Base-by-base conservation (phyloP, 2,797 vertebrate genomes). In the Euthynnus affinis region DNA sequence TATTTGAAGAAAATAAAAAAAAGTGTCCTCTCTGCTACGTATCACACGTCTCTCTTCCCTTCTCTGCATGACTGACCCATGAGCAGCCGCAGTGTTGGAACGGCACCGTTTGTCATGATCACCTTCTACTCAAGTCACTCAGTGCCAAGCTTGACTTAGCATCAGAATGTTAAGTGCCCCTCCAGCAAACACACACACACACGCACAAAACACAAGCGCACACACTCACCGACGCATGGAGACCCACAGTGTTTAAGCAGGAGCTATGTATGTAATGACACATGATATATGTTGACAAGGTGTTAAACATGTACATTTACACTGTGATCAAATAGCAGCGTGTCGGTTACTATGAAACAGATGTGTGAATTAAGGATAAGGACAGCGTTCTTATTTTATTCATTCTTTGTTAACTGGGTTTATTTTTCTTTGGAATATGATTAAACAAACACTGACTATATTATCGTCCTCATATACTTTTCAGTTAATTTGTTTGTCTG, bases 41-140 rank as follows among this genome's bases (percentile, higher is more conserved):
- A 60, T 74, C 72, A 63, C 32, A 34, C 12, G 1, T 52, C 48
- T 59, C 40, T 1, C 60, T n/a, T 22, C 52, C 29, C n/a, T n/a
- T 71, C 64, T 48, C 23, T 57, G 32, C 63, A 74, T 76, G 66
- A 67, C 57, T 51, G 62, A 77, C 49, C 60, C 46, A 34, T 55
- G 2, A 65, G 48, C 71, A 64, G 62, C 27, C 12, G 9, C 12
- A 48, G 20, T 1, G 3, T 14, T 22, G 20, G 67, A 74, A 65
- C 12, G 5, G 17, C 57, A 37, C 27, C 2, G 14, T 82, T 84
- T 84, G 85, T 87, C 85, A 76, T 9, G 52, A 77, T 66, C 48
- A 76, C 44, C 60, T 40, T n/a, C 63, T 53, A 49, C 69, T 75
- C 57, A 34, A 76, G 67, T 82, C 78, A 78, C 27, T 77, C 57